Conservation (phyloP, 2,888 invertebrate genomes). For the Erebia epiphron region DNA sequence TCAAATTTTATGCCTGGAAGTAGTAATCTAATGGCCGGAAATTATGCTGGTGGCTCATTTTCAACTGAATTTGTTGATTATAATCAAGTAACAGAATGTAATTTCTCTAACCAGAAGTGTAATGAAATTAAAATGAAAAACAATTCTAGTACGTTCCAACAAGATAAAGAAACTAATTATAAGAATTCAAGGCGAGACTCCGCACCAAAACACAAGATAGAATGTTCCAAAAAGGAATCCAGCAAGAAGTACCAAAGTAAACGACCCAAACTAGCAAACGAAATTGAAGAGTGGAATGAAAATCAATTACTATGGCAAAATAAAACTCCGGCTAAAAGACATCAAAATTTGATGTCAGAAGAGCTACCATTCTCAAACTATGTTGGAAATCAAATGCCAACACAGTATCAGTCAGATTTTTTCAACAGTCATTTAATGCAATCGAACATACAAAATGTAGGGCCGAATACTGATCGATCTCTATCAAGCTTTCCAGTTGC, state of each 20-base stretch:
- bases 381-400: constrained; percentile 68
- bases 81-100: constrained; percentile 71
- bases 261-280: constrained; percentile 63
- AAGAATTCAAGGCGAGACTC: constrained; percentile 70
- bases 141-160: constrained; percentile 59
- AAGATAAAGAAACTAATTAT: constrained; percentile 64
- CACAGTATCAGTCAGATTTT: constrained; percentile 73
- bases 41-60: constrained; percentile 69
- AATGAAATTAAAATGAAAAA: constrained; percentile 74
- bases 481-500: constrained; percentile 67
- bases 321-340: constrained; percentile 63
- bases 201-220: constrained; percentile 72
- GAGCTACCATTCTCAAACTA: constrained; percentile 73
- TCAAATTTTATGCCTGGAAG: constrained; percentile 74
- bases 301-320: constrained; percentile 71
- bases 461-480: constrained; percentile 65
- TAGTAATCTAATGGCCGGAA: constrained; percentile 69
- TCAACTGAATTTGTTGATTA: constrained; percentile 74
- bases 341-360: constrained; percentile 65
- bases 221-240: constrained; percentile 76
- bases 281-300: constrained; percentile 73
- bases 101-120: constrained; percentile 72
- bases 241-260: constrained; percentile 75
- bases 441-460: constrained; percentile 66
- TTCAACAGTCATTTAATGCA: constrained; percentile 74